Base-by-base conservation (phyloP, 2,113 vertebrate genomes). In the Pampusana beccarii region DNA sequence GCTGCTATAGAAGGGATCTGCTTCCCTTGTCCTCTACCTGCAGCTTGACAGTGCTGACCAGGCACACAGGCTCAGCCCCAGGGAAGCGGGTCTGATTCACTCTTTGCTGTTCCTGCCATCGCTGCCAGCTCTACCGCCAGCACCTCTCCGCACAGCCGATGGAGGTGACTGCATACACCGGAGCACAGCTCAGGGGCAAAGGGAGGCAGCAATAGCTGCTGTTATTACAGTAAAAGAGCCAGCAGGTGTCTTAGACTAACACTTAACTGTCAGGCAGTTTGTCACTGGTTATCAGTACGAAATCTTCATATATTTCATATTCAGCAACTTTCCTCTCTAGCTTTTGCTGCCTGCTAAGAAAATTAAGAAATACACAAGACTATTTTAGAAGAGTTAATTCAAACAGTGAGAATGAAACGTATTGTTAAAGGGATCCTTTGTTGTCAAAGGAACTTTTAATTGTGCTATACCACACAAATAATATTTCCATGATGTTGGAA, bases 221-320 rank as follows among this genome's bases (percentile, higher is more conserved):
- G 33, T 58, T 60, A n/a, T 21, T 80, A 78, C 46, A 78, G 48
- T 51, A 60, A 69, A 82, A 62, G 40, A 83, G 53, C 66, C 64
- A 73, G 50, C 25, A 70, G 42, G 44, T 93, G 66, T 54, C 58
- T 64, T 48, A 36, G 38, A 67, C 33, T 44, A 85, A 58, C 31
- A 97, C 97, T 80, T 97, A 98, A 16, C 97, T 97, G 26, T 96
- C 97, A 65, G 98, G 98, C 44, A 98, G 92, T 85, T 95, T 92
- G 83, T 98, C 94, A 18, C 98, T 71, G 31, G 97, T 98, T 96
- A 98, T 98, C 69, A 95, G 79, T 79, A 98, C 79, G 75, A 98
- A 99, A 92, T 98, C 95, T 93, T 98, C 97, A 56, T 96, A 98
- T 21, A 88, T 81, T 97, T 98, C 96, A 29, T 98, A 96, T 89